These are phyloP conservation scores for Acrossocheilus fasciatus DNA, from an alignment of 2,797 vertebrate species.

Conservation along the genomic window DNA sequence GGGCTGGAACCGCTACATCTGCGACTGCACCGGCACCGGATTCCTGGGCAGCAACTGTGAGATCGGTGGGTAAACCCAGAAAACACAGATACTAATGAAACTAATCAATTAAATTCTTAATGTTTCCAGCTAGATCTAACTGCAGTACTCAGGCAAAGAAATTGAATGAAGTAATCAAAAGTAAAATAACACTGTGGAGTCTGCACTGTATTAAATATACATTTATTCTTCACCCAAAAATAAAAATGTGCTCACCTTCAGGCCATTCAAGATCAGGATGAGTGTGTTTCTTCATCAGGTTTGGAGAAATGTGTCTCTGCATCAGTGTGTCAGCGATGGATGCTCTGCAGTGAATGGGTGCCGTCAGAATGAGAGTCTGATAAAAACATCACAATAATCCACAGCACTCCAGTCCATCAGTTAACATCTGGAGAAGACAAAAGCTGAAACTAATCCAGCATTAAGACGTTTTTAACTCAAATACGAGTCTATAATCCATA, in stretches of 20 bases:
- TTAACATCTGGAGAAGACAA: neutral
- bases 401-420: neutral
- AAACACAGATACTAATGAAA: neutral
- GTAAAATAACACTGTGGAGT: too few relatives aligned
- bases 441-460: neutral
- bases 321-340: too few relatives aligned
- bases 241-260: too few relatives aligned
- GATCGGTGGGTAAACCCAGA: conserved; percentile 77
- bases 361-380: neutral
- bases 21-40: conserved; percentile 90
- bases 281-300: too few relatives aligned
- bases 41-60: conserved; percentile 90
- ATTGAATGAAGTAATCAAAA: too few relatives aligned
- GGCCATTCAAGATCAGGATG: fast-evolving
- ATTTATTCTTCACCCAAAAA: too few relatives aligned
- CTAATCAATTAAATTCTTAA: neutral
- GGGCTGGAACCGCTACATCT: conserved; percentile 95
- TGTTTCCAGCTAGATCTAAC: neutral
- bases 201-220: too few relatives aligned
- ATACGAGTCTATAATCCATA: neutral
- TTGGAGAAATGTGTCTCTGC: too few relatives aligned
- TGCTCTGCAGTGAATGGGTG: too few relatives aligned
- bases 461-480: neutral
- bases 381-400: neutral
- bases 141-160: neutral